Conservation (phyloP, 2,113 vertebrate species). For the Hemibagrus wyckioides region DNA sequence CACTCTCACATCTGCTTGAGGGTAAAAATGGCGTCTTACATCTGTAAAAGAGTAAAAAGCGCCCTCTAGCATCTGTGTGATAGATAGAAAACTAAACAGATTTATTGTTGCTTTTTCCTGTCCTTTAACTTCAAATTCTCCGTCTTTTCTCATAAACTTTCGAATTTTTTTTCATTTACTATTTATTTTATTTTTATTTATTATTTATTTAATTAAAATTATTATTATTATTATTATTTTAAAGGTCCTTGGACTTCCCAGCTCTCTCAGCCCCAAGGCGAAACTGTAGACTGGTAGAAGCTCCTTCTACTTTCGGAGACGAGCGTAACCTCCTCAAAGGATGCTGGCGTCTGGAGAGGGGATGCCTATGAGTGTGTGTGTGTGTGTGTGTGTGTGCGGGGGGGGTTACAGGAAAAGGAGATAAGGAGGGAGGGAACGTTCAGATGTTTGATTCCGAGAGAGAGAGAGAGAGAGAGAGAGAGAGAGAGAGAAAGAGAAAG, state of each 20-base stretch:
- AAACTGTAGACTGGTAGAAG: constrained; percentile 67
- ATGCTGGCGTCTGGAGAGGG: constrained; percentile 74
- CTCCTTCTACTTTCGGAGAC: constrained; percentile 72
- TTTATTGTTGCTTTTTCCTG: background rate
- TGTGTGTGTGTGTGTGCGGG: too few species aligned
- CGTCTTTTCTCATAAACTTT: background rate
- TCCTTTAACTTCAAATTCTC: background rate
- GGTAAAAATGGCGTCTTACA: background rate
- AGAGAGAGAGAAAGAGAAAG: constrained; percentile 53
- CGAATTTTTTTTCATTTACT: background rate
- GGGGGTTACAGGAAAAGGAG: constrained; percentile 48
- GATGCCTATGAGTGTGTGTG: constrained; percentile 72
- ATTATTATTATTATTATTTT: too few species aligned
- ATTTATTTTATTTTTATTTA: background rate
- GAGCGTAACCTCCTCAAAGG: constrained; percentile 78
- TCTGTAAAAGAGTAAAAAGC: background rate
- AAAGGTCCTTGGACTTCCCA: constrained; percentile 65
- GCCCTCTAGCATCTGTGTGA: background rate
- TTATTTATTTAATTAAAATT: too few species aligned
- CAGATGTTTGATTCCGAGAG: constrained; percentile 45
- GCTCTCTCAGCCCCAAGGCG: constrained; percentile 74
- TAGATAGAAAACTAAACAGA: background rate
- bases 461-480: constrained; percentile 60
- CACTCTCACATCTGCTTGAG: background rate
- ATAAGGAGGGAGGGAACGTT: constrained; percentile 55